Conservation (phyloP, 2,797 vertebrate genomes). For the Xenopus petersii region DNA sequence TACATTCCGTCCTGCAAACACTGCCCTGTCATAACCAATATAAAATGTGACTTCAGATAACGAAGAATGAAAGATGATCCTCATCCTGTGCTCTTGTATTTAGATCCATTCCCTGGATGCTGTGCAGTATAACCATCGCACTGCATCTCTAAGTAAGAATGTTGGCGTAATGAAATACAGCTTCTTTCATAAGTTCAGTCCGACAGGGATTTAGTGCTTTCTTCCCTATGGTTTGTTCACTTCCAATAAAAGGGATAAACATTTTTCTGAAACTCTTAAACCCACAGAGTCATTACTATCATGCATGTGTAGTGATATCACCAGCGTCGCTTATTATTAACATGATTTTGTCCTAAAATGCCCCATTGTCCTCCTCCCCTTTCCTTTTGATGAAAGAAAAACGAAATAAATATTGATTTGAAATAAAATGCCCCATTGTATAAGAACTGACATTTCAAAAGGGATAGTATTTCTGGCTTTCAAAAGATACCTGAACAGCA, state of each 20-base stretch:
- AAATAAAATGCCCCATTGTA: constrained; percentile 2
- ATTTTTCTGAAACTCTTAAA: neutral
- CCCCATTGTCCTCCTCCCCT: too few relatives aligned
- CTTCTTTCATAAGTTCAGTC: constrained; percentile 15
- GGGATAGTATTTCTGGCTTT: too few relatives aligned
- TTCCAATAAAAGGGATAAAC: constrained; percentile 25
- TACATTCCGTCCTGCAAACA: too few relatives aligned
- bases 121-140: neutral
- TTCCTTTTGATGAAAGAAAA: too few relatives aligned
- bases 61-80: too few relatives aligned
- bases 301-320: neutral
- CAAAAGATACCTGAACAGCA: too few relatives aligned
- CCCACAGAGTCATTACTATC: neutral
- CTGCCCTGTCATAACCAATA: too few relatives aligned
- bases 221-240: neutral
- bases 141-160: neutral
- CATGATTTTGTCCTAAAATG: constrained; percentile 11
- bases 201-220: neutral
- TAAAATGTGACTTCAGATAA: too few relatives aligned
- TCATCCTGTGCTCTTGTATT: too few relatives aligned
- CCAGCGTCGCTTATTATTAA: constrained; percentile 8
- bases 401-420: too few relatives aligned
- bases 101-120: neutral
- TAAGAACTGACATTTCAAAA: too few relatives aligned
- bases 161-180: constrained; percentile 10